Conservation (phyloP, 1,140 invertebrate genomes). For the Conopomorpha cramerella region DNA sequence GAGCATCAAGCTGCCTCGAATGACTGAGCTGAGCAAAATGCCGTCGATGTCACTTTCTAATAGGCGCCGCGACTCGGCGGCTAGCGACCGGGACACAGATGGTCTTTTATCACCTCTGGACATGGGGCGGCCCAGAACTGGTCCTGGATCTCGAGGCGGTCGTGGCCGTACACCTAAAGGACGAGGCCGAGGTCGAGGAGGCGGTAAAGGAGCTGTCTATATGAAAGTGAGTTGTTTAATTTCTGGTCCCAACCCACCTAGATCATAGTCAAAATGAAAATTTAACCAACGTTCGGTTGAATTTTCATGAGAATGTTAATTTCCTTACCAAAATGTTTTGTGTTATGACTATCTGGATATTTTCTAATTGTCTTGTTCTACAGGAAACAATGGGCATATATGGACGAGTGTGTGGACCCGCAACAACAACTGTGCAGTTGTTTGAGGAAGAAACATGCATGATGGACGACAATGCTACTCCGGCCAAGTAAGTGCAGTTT, state of each 20-base stretch:
- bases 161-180: background rate
- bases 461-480: slow-evolving; percentile 74
- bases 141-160: slow-evolving; percentile 1
- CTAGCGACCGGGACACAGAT: too few relatives aligned
- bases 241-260: too few relatives aligned
- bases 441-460: slow-evolving; percentile 87
- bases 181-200: slow-evolving; percentile 21
- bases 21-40: slow-evolving; percentile 48
- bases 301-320: too few relatives aligned
- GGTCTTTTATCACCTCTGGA: too few relatives aligned
- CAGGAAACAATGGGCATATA: slow-evolving; percentile 52
- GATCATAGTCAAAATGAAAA: too few relatives aligned
- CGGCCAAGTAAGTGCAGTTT: slow-evolving; percentile 38
- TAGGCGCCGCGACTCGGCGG: slow-evolving; percentile 22
- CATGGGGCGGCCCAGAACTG: too few relatives aligned
- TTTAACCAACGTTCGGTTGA: too few relatives aligned
- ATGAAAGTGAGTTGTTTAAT: slow-evolving; percentile 40
- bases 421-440: slow-evolving; percentile 63
- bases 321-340: too few relatives aligned
- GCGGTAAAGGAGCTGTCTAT: slow-evolving; percentile 41
- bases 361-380: slow-evolving; percentile 8
- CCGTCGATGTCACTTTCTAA: slow-evolving; percentile 37
- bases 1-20: slow-evolving; percentile 40
- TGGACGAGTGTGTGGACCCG: slow-evolving; percentile 43
- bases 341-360: too few relatives aligned